phyloP scores from a whole-genome alignment of 1,140 invertebrate species.

The Onthophagus taurus region DNA sequence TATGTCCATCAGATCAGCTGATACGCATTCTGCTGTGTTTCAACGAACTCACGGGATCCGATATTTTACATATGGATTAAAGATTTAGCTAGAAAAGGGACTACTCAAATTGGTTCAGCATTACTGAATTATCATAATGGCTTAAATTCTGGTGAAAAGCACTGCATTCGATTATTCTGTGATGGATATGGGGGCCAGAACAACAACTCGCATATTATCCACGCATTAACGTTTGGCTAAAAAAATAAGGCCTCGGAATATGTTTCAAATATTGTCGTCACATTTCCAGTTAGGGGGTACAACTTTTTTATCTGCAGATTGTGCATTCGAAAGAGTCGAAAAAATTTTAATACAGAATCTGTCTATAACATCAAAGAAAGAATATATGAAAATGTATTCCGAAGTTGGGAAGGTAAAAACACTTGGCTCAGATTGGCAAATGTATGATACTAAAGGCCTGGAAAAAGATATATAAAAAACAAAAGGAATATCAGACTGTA shows the following conservation, averaged over 20 bases:
- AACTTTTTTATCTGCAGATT: too few species aligned
- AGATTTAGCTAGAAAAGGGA: conserved; percentile 12
- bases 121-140: conserved; percentile 17
- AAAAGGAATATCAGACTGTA: too few species aligned
- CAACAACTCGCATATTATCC: conserved; percentile 9
- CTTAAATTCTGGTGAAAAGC: not conserved
- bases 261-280: conserved; percentile 10
- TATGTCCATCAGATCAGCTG: too few species aligned
- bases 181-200: conserved; percentile 3
- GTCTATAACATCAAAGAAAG: too few species aligned
- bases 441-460: too few species aligned
- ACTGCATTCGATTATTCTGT: conserved; percentile 1
- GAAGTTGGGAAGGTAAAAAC: too few species aligned
- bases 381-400: too few species aligned
- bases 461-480: too few species aligned
- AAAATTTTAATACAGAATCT: too few species aligned
- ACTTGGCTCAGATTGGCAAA: too few species aligned
- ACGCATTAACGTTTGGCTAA: not conserved
- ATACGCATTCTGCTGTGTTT: not conserved
- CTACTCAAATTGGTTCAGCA: conserved; percentile 21
- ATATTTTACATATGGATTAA: conserved; percentile 5
- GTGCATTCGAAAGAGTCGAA: too few species aligned
- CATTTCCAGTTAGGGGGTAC: too few species aligned
- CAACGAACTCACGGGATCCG: not conserved
- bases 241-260: not conserved